Conservation (phyloP, 2,888 invertebrate genomes). For the Tipula lateralis region DNA sequence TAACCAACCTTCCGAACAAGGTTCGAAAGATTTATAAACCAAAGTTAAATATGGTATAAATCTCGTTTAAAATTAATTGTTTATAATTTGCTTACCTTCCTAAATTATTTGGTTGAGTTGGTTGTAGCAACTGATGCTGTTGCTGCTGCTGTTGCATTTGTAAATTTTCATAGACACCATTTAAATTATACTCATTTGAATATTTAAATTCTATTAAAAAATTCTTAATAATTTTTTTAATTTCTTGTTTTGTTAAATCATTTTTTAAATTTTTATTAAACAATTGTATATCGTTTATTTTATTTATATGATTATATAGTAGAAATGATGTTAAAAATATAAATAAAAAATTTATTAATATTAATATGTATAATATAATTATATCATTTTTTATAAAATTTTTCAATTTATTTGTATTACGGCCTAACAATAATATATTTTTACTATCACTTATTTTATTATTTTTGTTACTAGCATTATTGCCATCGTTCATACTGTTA, state of each 20-base stretch:
- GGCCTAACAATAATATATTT: neutral
- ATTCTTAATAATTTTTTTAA: constrained; percentile 32
- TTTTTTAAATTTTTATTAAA: constrained; percentile 33
- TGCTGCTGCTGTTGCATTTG: neutral
- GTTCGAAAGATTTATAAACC: no score
- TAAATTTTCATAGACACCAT: constrained; percentile 1
- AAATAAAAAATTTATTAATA: neutral
- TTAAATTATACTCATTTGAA: constrained; percentile 26
- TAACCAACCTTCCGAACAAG: no score
- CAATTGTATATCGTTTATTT: neutral
- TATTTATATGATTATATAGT: constrained; percentile 29
- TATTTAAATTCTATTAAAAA: constrained; percentile 28
- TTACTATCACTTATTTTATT: constrained; percentile 7
- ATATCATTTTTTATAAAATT: neutral
- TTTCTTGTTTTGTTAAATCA: constrained; percentile 31
- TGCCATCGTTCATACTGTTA: neutral
- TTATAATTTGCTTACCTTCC: neutral
- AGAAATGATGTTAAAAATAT: constrained; percentile 25
- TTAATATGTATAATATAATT: neutral
- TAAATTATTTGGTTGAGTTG: neutral
- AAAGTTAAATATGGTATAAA: no score
- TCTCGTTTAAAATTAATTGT: no score
- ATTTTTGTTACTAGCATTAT: neutral
- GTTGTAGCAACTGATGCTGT: neutral
- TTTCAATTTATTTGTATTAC: neutral